Conservation (phyloP, 2,888 invertebrate species). For the Aleiodes testaceus region DNA sequence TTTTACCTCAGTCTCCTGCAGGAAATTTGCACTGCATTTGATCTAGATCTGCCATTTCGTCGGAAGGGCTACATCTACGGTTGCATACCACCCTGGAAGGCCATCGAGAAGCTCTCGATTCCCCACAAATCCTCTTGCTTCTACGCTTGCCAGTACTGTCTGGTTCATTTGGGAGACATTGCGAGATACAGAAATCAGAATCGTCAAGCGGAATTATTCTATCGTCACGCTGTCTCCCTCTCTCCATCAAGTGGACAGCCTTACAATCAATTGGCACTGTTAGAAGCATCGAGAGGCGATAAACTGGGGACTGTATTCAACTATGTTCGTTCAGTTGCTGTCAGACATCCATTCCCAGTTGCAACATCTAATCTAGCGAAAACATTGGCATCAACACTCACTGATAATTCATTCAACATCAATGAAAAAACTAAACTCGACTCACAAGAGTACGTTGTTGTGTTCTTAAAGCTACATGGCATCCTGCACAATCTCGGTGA, state of each 20-base stretch:
- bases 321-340: constrained; percentile 88
- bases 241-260: constrained; percentile 89
- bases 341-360: constrained; percentile 89
- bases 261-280: constrained; percentile 89
- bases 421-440: constrained; percentile 72
- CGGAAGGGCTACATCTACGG: constrained; percentile 74
- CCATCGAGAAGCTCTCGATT: constrained; percentile 65
- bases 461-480: constrained; percentile 80
- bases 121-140: constrained; percentile 83
- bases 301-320: constrained; percentile 89
- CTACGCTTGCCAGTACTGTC: constrained; percentile 91
- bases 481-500: constrained; percentile 75
- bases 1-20: constrained; percentile 88
- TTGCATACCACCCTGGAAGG: constrained; percentile 71
- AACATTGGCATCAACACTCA: constrained; percentile 78
- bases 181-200: constrained; percentile 88
- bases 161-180: constrained; percentile 91
- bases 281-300: constrained; percentile 87
- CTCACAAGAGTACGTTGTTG: constrained; percentile 76
- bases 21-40: constrained; percentile 87
- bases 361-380: constrained; percentile 86
- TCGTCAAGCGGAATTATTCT: constrained; percentile 88
- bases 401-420: constrained; percentile 65
- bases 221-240: constrained; percentile 84
- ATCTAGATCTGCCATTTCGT: constrained; percentile 85